phyloP scores from a whole-genome alignment of 2,888 invertebrate species.

The Pachycephus smyrnensis region DNA sequence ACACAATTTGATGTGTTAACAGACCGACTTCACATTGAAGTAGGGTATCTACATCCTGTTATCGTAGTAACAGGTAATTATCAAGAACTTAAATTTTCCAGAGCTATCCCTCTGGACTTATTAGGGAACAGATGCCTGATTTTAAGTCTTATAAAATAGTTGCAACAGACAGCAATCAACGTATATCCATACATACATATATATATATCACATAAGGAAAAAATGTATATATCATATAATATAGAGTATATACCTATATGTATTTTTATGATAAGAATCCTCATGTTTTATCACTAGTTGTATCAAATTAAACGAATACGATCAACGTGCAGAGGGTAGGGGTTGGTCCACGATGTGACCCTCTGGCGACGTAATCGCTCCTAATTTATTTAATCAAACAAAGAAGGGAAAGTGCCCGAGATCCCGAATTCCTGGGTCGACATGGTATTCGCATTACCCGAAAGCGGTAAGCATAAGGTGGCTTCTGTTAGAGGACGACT shows the following conservation, averaged over 20 bases:
- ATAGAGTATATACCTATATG: neutral
- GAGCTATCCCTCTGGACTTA: too few species aligned
- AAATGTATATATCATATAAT: too few species aligned
- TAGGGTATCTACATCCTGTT: too few species aligned
- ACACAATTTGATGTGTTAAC: too few species aligned
- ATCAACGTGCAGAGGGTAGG: neutral
- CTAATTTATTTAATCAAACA: constrained; percentile 62
- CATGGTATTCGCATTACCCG: constrained; percentile 62
- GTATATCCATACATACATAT: too few species aligned
- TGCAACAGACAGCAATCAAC: too few species aligned
- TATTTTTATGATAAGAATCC: neutral
- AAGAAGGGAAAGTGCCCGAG: constrained; percentile 49
- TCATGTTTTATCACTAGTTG: neutral
- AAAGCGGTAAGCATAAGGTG: constrained; percentile 7
- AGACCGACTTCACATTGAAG: too few species aligned
- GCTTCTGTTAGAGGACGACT: neutral
- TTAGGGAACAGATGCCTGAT: too few species aligned
- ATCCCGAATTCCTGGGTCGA: constrained; percentile 53
- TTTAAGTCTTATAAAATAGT: too few species aligned
- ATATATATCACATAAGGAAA: too few species aligned
- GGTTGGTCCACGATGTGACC: neutral
- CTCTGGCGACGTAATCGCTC: constrained; percentile 49
- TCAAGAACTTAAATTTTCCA: too few species aligned
- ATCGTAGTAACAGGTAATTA: too few species aligned
- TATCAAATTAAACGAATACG: neutral